Evolutionary conservation across 2,113 vertebrate genomes (phyloP).

Genomic region (Phyllostomus discolor): DNA sequence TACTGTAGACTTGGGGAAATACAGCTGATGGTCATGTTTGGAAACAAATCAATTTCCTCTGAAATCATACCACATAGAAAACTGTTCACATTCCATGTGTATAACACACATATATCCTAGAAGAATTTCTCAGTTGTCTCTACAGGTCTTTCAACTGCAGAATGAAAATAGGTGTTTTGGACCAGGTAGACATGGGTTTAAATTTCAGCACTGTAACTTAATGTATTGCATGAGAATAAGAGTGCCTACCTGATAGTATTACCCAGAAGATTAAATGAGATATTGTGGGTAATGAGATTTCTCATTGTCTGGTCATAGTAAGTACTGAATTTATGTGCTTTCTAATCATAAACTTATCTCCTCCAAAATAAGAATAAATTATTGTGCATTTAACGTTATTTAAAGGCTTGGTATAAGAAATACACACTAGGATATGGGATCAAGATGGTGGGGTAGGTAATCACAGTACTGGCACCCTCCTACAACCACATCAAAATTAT

Average conservation of each 20-base stretch:
- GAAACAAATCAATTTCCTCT: background rate
- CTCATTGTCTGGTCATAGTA: background rate
- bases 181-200: background rate
- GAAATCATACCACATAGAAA: background rate
- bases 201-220: background rate
- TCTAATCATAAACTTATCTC: background rate
- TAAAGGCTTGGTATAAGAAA: background rate
- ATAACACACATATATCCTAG: background rate
- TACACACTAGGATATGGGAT: background rate
- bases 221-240: background rate
- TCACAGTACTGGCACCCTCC: background rate
- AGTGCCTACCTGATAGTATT: background rate
- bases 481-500: background rate
- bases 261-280: background rate
- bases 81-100: background rate
- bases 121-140: background rate
- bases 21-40: background rate
- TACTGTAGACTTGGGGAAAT: background rate
- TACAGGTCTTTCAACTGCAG: background rate
- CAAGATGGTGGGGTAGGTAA: background rate
- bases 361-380: background rate
- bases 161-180: background rate
- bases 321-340: background rate
- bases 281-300: background rate
- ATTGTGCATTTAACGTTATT: background rate